Base-by-base conservation (phyloP, 2,113 vertebrate species). In the Panurus biarmicus region DNA sequence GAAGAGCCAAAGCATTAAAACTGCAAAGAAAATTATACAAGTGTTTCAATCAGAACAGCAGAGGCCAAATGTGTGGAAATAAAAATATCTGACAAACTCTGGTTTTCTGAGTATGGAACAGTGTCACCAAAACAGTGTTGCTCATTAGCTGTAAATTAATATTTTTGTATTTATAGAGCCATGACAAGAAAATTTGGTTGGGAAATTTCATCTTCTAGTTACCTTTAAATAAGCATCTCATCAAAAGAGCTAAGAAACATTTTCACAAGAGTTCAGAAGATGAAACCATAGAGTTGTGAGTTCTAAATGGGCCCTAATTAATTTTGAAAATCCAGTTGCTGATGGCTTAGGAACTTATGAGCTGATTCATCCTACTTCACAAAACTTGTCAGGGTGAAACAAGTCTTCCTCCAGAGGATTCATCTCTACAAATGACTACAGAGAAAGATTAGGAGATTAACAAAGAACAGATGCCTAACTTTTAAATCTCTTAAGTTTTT, bases 1-100 rank as follows among this genome's bases (percentile, higher is more conserved):
- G 96, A 97, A 99, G 98, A n/a, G 98, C 99, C 89, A 95, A 98
- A 89, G 98, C 93, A 53, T 14, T 51, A 95, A 97, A 95, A 74
- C 99, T 99, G 90, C 24, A 86, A 95, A 88, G 85, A 94, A 96
- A 69, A 96, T 92, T 26, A 89, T 35, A 36, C 2, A 6, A 86
- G 33, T 53, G 28, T 74, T 93, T 90, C 73, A 94, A 90, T 93
- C 67, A 95, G 93, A 94, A 84, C 35, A 90, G 50, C 28, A 84
- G 53, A 80, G 54, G 51, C 24, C 71, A 89, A 90, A 81, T 77
- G 24, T 9, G 40, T 71, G 65, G 86, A 92, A 88, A 84, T 53
- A 91, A 91, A 85, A 95, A 84, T 71, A 94, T 51, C 38, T 90
- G 64, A 87, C 61, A 75, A 77, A 45, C 13, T 62, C 36, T 42